A percentile compares a stretch with the other conserved stretches of the same genome.
Conservation (phyloP, 2,797 vertebrate species). For the Silurus aristotelis region DNA sequence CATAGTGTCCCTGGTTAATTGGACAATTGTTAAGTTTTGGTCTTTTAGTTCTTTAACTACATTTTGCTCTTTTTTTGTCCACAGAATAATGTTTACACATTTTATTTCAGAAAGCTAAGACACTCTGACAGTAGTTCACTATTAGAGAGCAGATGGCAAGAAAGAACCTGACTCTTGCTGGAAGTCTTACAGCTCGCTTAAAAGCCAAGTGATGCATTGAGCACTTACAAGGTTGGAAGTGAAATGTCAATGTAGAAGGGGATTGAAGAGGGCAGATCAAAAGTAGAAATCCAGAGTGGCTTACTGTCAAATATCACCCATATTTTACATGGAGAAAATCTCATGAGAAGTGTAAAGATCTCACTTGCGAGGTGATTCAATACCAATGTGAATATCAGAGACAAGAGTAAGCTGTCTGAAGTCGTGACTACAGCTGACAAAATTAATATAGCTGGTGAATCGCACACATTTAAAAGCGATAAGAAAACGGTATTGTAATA, state of each 20-base stretch:
- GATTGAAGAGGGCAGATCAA: conserved; percentile 22
- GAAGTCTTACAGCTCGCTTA: conserved; percentile 21
- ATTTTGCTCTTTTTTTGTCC: neutral
- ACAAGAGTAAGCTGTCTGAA: conserved; percentile 31
- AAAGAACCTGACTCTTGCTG: conserved; percentile 10
- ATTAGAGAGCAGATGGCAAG: conserved; percentile 18
- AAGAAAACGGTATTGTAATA: conserved; percentile 18
- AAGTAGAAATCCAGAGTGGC: conserved; percentile 24
- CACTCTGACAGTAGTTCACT: conserved; percentile 7
- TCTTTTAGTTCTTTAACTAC: neutral
- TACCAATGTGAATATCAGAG: conserved; percentile 33
- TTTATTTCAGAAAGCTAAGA: conserved; percentile 9
- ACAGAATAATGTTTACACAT: neutral
- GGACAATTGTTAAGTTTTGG: neutral
- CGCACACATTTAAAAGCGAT: conserved; percentile 6
- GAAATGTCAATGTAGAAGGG: conserved; percentile 31
- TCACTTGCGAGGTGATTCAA: conserved; percentile 21
- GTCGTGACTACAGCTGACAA: conserved; percentile 22
- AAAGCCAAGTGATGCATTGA: conserved; percentile 33
- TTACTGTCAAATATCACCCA: conserved; percentile 32
- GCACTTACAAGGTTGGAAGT: conserved; percentile 21
- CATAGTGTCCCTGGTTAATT: neutral
- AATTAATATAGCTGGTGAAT: conserved; percentile 31
- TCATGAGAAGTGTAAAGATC: conserved; percentile 16
- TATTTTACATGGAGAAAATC: conserved; percentile 21